phyloP scores from a whole-genome alignment of 2,113 vertebrate species.

The Spheniscus mendiculus region DNA sequence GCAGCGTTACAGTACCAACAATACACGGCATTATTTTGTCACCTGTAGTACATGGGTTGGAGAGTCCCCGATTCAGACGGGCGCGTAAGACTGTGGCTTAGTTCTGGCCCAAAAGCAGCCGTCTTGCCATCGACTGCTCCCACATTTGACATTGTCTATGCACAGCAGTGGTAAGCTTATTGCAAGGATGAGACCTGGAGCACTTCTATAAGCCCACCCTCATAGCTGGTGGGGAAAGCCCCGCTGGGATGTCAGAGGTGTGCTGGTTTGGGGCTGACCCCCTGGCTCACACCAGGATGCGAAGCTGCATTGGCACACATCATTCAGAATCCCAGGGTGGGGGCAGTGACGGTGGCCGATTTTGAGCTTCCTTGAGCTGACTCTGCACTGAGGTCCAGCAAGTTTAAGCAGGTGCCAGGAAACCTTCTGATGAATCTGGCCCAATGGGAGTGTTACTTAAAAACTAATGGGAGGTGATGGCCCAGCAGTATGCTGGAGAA shows the following conservation, averaged over 20 bases:
- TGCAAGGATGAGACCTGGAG: neutral
- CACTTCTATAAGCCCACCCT: accelerated
- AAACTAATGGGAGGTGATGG: conserved; percentile 15
- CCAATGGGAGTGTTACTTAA: conserved; percentile 7
- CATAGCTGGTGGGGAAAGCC: accelerated
- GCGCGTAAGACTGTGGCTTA: accelerated
- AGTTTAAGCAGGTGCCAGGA: neutral
- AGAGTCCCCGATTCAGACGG: neutral
- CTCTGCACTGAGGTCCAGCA: neutral
- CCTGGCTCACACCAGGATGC: no score
- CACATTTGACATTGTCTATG: accelerated
- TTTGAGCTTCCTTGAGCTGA: neutral
- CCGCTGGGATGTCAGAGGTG: no score
- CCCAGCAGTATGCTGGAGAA: conserved; percentile 12
- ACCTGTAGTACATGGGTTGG: accelerated
- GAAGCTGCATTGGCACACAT: accelerated
- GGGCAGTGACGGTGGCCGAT: neutral
- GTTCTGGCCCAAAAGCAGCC: neutral
- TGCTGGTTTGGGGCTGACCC: neutral
- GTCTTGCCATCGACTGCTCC: accelerated
- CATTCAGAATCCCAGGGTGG: neutral
- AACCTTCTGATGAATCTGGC: neutral
- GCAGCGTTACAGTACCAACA: neutral
- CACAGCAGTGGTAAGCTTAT: accelerated
- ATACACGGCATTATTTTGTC: neutral